phyloP scores from a whole-genome alignment of 2,888 invertebrate species.

The Amphipoea lucens region DNA sequence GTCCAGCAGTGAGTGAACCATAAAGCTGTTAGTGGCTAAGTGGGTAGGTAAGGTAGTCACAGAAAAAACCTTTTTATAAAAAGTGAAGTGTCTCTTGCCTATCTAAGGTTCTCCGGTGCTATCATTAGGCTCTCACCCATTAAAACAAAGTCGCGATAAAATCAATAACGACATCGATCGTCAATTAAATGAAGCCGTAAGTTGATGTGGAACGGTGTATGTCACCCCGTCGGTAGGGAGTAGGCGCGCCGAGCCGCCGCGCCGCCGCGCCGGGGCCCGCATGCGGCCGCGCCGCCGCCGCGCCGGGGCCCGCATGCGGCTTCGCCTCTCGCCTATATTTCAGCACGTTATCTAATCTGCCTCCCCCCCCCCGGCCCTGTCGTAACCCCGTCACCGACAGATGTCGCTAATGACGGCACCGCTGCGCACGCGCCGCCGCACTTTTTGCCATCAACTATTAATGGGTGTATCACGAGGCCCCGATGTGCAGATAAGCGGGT shows the following conservation, averaged over 20 bases:
- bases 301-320: conserved; percentile 30
- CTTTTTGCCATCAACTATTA: conserved; percentile 68
- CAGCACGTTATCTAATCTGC: conserved; percentile 63
- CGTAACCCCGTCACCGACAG: conserved; percentile 54
- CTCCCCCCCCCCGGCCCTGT: background rate
- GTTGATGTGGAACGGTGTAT: conserved; percentile 21
- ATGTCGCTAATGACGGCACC: conserved; percentile 60
- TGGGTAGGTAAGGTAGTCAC: background rate
- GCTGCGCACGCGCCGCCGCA: conserved; percentile 70
- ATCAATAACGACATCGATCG: conserved; percentile 30
- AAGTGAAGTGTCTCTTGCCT: background rate
- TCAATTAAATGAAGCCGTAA: conserved; percentile 42
- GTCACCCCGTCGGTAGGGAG: background rate
- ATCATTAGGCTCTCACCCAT: conserved; percentile 10
- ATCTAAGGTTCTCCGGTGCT: background rate
- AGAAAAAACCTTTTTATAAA: conserved; percentile 2
- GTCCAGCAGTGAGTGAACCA: background rate
- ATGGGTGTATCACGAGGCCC: conserved; percentile 63
- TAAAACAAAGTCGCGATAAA: conserved; percentile 35
- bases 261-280: conserved; percentile 8
- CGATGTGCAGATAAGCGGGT: conserved; percentile 65
- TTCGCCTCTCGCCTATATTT: conserved; percentile 56
- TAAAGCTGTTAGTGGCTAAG: conserved; percentile 10
- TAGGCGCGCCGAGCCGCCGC: background rate
- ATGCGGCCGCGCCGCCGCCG: conserved; percentile 31